These are phyloP conservation scores for Megamerina dolium DNA, from an alignment of 2,888 invertebrate species.

Conservation along the genomic window DNA sequence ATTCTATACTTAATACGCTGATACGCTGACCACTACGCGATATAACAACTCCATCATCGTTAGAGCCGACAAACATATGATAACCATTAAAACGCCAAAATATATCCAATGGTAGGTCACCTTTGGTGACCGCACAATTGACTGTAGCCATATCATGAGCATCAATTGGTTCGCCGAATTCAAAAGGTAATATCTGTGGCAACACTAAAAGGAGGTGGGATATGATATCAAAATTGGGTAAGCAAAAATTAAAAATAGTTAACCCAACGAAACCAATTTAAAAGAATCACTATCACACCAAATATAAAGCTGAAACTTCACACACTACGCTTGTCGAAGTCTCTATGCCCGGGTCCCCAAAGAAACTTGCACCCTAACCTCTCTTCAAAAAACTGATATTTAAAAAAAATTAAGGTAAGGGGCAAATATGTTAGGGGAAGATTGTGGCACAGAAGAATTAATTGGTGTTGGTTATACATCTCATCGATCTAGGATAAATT, in stretches of 20 bases:
- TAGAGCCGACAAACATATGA: slow-evolving; percentile 35
- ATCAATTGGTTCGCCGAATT: slow-evolving; percentile 55
- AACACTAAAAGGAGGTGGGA: slow-evolving; percentile 47
- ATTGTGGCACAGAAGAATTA: too few relatives aligned
- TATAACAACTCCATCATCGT: slow-evolving; percentile 30
- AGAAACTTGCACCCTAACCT: too few relatives aligned
- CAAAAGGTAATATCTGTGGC: slow-evolving; percentile 56
- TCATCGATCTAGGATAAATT: too few relatives aligned
- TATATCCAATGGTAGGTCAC: slow-evolving; percentile 59
- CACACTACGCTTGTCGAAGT: too few relatives aligned
- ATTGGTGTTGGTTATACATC: too few relatives aligned
- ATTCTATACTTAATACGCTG: slow-evolving; percentile 55
- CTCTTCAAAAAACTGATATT: too few relatives aligned
- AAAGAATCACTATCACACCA: too few relatives aligned
- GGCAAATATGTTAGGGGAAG: too few relatives aligned
- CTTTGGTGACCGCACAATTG: slow-evolving; percentile 54
- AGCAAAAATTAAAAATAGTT: slow-evolving; percentile 5
- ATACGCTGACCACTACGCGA: slow-evolving; percentile 41
- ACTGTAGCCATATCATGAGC: slow-evolving; percentile 56
- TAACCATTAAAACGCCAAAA: slow-evolving; percentile 61
- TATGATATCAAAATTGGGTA: background rate
- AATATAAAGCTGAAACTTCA: too few relatives aligned
- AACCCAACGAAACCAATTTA: too few relatives aligned
- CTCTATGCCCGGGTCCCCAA: too few relatives aligned
- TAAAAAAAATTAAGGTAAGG: too few relatives aligned